Base-by-base conservation (phyloP, 2,888 invertebrate genomes). In the Xestia c-nigrum region DNA sequence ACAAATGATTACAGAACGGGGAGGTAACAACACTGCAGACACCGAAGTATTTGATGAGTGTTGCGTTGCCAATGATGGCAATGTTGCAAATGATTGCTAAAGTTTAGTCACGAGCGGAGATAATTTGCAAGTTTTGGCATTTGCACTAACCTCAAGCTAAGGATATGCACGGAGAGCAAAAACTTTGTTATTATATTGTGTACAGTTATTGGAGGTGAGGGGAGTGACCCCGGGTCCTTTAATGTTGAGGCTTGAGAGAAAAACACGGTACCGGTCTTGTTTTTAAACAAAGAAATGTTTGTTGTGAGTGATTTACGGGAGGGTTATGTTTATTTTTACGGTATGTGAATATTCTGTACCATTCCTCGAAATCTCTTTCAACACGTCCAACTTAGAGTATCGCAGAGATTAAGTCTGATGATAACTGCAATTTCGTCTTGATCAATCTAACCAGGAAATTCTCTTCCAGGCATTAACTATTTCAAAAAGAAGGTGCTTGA, bases 101-200 rank as follows among this genome's bases (percentile, higher is more conserved):
- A 94, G 94, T 92, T 93, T 91, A 94, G 94, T 95, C 95, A 95
- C 96, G 96, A 95, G 88, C 92, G 90, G 80, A 89, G 90, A 94
- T 95, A 95, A 96, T 95, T 95, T 92, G 94, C 92, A 89, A 94
- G 94, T 95, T 95, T 95, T 93, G 95, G 93, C 94, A 94, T 95
- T 94, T 94, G 91, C 89, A 89, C 90, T 91, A 85, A 85, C 76
- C 74, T 38, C 81, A 68, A 72, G 76, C 80, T 78, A 85, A 87
- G 85, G 84, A 84, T 84, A 85, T 88, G 88, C 86, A 88, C 80
- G 85, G 76, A 80, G 85, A 87, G 83, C 87, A 89, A 89, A 89
- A 87, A 86, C 80, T 81, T 84, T 79, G 77, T 87, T 88, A 83
- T 89, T 84, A 84, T 78, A 86, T 66, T 78, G 67, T 74, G 73